Evolutionary conservation across 2,888 invertebrate species (phyloP).

Genomic region (Drosophila parthenogenetica): DNA sequence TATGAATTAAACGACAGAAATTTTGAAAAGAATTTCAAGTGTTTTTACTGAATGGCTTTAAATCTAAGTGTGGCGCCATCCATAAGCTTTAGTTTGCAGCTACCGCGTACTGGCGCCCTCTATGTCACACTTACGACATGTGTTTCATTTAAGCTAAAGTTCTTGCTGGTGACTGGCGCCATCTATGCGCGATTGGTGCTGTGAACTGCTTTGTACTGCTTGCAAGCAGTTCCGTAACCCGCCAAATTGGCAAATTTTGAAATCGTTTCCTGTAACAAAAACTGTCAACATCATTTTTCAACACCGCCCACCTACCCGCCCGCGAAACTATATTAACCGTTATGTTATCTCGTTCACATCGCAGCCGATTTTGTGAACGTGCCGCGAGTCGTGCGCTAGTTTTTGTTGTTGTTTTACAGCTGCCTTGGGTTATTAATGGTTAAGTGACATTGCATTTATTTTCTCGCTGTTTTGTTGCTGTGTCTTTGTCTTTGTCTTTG

Average conservation of each 20-base stretch:
- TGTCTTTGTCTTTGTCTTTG: constrained; percentile 38
- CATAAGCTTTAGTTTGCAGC: neutral
- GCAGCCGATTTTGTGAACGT: constrained; percentile 23
- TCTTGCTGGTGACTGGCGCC: neutral
- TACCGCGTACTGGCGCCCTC: constrained; percentile 5
- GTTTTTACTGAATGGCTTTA: neutral
- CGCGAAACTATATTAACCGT: neutral
- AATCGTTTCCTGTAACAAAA: constrained; percentile 3
- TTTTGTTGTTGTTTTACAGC: constrained; percentile 6
- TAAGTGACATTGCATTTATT: constrained; percentile 72
- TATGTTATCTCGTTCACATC: constrained; percentile 14
- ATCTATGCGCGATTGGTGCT: neutral
- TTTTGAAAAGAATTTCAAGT: constrained; percentile 59
- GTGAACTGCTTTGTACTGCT: neutral
- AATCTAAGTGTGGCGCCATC: constrained; percentile 31
- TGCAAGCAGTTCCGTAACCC: constrained; percentile 29
- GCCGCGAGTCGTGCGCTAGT: constrained; percentile 9
- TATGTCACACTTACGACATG: neutral
- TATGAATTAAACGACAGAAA: constrained; percentile 69
- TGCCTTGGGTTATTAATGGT: constrained; percentile 56
- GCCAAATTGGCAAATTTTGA: neutral
- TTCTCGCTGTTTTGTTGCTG: neutral
- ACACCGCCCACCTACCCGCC: neutral
- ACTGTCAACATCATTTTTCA: neutral
- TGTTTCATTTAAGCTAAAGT: neutral